Evolutionary conservation across 2,888 invertebrate genomes (phyloP).

Genomic region (Odontomyia ornata): DNA sequence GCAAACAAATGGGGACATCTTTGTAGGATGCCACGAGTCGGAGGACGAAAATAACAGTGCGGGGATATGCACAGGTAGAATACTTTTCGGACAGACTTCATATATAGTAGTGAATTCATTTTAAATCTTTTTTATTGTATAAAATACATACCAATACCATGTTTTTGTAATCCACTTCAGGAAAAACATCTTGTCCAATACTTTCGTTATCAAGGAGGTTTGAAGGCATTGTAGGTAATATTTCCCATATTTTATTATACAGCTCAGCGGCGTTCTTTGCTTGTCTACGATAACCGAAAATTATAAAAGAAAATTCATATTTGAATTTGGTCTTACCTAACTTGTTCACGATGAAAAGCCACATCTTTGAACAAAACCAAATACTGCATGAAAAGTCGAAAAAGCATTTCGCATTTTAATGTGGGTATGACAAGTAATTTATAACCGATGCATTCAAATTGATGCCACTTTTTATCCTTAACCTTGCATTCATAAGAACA

Average conservation of each 20-base stretch:
- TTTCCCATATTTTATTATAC: background rate
- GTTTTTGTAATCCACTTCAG: background rate
- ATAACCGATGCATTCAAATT: slow-evolving; percentile 43
- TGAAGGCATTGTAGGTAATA: background rate
- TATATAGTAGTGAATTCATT: no score
- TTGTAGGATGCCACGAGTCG: no score
- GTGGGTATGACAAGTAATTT: slow-evolving; percentile 7
- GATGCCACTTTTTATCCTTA: slow-evolving; percentile 18
- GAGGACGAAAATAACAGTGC: no score
- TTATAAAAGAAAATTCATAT: background rate
- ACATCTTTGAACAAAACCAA: slow-evolving; percentile 19
- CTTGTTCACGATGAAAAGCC: slow-evolving; percentile 13
- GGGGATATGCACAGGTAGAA: no score
- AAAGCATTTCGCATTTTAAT: slow-evolving; percentile 16
- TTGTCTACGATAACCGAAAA: background rate
- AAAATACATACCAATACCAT: slow-evolving; percentile 11
- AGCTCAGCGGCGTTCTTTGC: slow-evolving; percentile 6
- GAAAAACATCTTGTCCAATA: background rate
- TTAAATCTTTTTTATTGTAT: no score
- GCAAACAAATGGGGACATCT: no score
- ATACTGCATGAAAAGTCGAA: slow-evolving; percentile 21
- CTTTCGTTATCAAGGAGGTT: background rate
- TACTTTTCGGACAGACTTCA: no score
- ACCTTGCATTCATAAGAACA: slow-evolving; percentile 35
- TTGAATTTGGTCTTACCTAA: slow-evolving; percentile 1